Evolutionary conservation across 2,888 invertebrate genomes (phyloP).

Genomic region (Graphium colonna): DNA sequence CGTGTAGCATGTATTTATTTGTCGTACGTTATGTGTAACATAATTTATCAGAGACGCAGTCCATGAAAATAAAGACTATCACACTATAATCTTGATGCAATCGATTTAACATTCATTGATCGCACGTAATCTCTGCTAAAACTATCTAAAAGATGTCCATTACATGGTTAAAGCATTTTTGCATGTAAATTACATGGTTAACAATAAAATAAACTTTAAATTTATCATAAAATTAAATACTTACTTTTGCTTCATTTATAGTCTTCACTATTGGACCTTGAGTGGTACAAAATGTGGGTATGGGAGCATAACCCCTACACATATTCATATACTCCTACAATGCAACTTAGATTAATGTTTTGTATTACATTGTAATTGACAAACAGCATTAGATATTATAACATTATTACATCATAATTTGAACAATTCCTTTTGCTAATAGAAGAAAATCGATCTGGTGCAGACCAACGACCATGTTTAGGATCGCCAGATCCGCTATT

Average conservation of each 20-base stretch:
- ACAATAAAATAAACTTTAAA: neutral
- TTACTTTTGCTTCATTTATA: conserved; percentile 59
- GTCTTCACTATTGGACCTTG: conserved; percentile 55
- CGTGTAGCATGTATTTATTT: too few species aligned
- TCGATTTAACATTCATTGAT: too few species aligned
- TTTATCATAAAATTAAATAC: conserved; percentile 5
- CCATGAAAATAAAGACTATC: too few species aligned
- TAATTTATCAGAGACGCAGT: too few species aligned
- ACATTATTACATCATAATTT: conserved; percentile 34
- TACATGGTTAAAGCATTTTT: neutral
- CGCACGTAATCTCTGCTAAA: too few species aligned
- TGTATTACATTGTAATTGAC: too few species aligned
- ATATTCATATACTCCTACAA: conserved; percentile 40
- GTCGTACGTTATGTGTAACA: too few species aligned
- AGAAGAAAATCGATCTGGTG: conserved; percentile 30
- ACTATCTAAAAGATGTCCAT: neutral
- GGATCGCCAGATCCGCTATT: conserved; percentile 58
- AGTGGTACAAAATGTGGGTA: conserved; percentile 50
- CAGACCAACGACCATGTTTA: conserved; percentile 35
- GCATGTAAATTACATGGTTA: too few species aligned
- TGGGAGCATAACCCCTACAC: conserved; percentile 30
- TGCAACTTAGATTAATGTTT: neutral
- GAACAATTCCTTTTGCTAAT: conserved; percentile 28
- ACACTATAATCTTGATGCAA: too few species aligned
- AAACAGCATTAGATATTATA: too few species aligned